Conservation (phyloP, 2,888 invertebrate genomes). For the Aradus depressus region DNA sequence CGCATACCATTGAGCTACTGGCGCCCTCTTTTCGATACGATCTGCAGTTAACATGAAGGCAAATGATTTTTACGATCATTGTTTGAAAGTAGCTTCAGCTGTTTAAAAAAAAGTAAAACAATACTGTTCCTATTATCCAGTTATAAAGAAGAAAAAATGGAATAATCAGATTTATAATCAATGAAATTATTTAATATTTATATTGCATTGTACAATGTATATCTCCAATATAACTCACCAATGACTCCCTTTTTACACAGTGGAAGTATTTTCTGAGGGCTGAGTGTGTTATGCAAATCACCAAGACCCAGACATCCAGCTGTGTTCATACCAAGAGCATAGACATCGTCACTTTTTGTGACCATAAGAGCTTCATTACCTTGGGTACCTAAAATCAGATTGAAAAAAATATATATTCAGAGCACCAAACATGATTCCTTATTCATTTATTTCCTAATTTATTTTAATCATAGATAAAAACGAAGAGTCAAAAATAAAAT, state of each 20-base stretch:
- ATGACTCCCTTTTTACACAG: conserved; percentile 43
- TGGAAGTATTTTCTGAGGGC: conserved; percentile 42
- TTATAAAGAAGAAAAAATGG: too few species aligned
- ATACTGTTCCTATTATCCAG: too few species aligned
- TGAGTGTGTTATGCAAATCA: conserved; percentile 41
- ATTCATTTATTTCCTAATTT: neutral
- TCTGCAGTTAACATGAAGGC: too few species aligned
- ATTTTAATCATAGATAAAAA: neutral
- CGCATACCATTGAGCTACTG: too few species aligned
- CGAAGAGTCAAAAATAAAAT: neutral
- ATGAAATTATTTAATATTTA: too few species aligned
- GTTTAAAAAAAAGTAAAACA: too few species aligned
- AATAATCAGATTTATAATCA: too few species aligned
- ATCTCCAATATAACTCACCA: too few species aligned
- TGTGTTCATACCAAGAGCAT: conserved; percentile 45
- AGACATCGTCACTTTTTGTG: conserved; percentile 46
- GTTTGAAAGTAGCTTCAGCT: too few species aligned
- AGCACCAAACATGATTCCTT: neutral
- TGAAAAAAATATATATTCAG: neutral
- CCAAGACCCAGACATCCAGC: conserved; percentile 46
- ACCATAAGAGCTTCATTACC: conserved; percentile 49
- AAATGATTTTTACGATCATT: too few species aligned
- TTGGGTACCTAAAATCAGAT: conserved; percentile 37
- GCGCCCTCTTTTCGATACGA: too few species aligned
- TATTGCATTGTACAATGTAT: too few species aligned